phyloP scores from a whole-genome alignment of 2,113 vertebrate genomes.

The Atlantisia rogersi region DNA sequence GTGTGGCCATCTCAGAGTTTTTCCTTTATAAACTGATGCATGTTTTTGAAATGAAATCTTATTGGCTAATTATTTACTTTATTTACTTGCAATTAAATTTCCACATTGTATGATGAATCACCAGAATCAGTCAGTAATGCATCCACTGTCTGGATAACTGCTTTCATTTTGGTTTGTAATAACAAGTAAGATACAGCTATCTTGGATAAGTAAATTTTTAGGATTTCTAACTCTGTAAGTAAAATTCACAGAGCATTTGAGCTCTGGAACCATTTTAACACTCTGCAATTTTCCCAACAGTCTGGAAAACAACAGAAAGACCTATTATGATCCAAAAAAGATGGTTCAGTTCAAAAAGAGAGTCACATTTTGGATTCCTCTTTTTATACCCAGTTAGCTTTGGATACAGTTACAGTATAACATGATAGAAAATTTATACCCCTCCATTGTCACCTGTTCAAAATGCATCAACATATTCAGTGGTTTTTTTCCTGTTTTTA shows the following conservation, averaged over 20 bases:
- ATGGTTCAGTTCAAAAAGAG: background rate
- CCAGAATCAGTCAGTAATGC: background rate
- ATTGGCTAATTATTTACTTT: background rate
- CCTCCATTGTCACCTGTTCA: background rate
- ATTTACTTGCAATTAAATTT: background rate
- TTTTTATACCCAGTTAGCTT: slow-evolving; percentile 13
- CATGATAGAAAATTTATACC: background rate
- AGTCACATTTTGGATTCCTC: background rate
- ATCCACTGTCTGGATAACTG: background rate
- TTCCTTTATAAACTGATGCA: background rate
- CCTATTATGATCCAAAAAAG: background rate
- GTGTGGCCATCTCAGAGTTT: background rate
- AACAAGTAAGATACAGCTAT: background rate
- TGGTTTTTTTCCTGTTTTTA: background rate
- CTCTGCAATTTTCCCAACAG: background rate
- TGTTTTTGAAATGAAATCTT: background rate
- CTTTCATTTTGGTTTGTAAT: background rate
- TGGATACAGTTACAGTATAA: background rate
- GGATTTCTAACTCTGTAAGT: background rate
- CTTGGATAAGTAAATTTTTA: background rate
- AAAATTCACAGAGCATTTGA: background rate
- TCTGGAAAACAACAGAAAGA: background rate
- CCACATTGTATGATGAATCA: background rate
- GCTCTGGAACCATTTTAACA: background rate
- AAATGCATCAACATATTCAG: background rate